phyloP scores from a whole-genome alignment of 2,113 vertebrate species.

The Macrotus californicus region DNA sequence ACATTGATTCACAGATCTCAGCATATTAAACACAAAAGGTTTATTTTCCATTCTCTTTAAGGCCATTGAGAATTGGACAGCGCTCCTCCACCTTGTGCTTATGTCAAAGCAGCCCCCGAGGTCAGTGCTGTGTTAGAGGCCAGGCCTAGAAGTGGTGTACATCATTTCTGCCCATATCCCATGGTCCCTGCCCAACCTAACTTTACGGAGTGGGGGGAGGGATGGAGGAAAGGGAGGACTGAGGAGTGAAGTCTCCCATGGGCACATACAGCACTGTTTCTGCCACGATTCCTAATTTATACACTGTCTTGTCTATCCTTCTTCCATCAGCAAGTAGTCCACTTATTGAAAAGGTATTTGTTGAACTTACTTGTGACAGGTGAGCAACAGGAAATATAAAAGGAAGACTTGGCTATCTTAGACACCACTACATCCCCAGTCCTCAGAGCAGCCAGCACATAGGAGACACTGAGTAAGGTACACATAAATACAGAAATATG shows the following conservation, averaged over 20 bases:
- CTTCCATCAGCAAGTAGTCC: background rate
- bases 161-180: background rate
- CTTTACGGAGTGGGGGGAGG: background rate
- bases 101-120: accelerated
- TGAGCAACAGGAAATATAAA: background rate
- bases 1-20: background rate
- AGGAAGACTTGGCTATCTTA: background rate
- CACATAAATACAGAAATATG: background rate
- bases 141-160: background rate
- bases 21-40: background rate
- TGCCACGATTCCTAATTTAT: background rate
- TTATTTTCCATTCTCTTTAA: background rate
- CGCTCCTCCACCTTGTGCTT: background rate
- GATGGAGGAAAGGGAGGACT: accelerated
- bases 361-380: background rate
- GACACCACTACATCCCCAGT: background rate
- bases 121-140: background rate
- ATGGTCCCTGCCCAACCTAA: too few species aligned
- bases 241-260: background rate
- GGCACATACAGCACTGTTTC: accelerated
- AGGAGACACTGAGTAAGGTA: background rate
- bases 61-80: background rate
- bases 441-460: background rate
- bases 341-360: background rate
- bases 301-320: background rate